phyloP scores from a whole-genome alignment of 2,888 invertebrate genomes.

The Alviniconcha strummeri region DNA sequence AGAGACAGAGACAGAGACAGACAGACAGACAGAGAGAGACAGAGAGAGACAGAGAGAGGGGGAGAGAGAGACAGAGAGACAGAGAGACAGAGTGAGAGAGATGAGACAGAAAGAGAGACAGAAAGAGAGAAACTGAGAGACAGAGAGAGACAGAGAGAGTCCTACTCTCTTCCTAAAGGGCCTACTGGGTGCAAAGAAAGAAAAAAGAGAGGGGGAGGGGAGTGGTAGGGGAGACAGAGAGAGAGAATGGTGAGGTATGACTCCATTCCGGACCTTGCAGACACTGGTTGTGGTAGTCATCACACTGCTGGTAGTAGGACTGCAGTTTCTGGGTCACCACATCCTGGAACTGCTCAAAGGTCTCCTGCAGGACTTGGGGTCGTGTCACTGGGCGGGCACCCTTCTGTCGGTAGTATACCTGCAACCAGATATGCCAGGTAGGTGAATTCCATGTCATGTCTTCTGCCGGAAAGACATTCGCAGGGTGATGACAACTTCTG shows the following conservation, averaged over 20 bases:
- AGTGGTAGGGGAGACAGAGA: too few relatives aligned
- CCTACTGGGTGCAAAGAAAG: too few relatives aligned
- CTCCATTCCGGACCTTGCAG: conserved; percentile 62
- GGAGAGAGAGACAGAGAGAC: neutral
- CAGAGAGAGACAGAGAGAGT: too few relatives aligned
- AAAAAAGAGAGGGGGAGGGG: too few relatives aligned
- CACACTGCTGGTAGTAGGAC: conserved; percentile 70
- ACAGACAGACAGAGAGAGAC: neutral
- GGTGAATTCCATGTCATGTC: too few relatives aligned
- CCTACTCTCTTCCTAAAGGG: too few relatives aligned
- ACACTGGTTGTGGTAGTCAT: conserved; percentile 72
- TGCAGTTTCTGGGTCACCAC: conserved; percentile 68
- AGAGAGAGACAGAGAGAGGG: neutral
- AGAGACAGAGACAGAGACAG: neutral
- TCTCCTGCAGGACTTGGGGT: conserved; percentile 72
- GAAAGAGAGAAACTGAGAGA: too few relatives aligned
- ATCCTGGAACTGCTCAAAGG: conserved; percentile 70
- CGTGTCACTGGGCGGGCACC: conserved; percentile 69
- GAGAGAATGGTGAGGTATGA: too few relatives aligned
- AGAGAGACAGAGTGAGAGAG: too few relatives aligned
- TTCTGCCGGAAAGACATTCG: too few relatives aligned
- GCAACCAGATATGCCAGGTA: neutral
- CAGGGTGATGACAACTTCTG: too few relatives aligned
- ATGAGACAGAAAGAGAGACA: too few relatives aligned
- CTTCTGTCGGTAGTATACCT: conserved; percentile 71